Evolutionary conservation across 1,140 invertebrate species (phyloP).

Genomic region (Lethocerus indicus): DNA sequence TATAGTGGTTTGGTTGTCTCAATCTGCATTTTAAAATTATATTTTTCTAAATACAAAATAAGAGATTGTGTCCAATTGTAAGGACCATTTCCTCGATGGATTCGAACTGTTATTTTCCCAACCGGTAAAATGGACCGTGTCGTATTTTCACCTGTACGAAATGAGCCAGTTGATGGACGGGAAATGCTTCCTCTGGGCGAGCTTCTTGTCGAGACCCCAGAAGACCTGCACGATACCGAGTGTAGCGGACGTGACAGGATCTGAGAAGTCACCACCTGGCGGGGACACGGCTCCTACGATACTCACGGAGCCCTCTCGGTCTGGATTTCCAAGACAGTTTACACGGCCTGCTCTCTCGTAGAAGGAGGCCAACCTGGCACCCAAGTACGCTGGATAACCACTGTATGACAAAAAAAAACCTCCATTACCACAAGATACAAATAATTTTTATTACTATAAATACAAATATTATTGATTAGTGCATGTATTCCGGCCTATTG

Average conservation of each 20-base stretch:
- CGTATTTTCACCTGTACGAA: conserved; percentile 68
- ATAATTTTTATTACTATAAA: too few relatives aligned
- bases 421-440: too few relatives aligned
- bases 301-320: conserved; percentile 93
- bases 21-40: too few relatives aligned
- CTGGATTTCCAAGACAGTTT: conserved; percentile 95
- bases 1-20: too few relatives aligned
- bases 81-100: too few relatives aligned
- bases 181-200: conserved; percentile 99
- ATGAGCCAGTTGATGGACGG: conserved; percentile 99
- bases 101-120: too few relatives aligned
- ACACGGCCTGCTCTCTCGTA: conserved; percentile 98
- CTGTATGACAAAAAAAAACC: too few relatives aligned
- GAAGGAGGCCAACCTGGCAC: conserved; percentile 94
- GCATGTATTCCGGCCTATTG: too few relatives aligned
- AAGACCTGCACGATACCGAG: conserved; percentile 99
- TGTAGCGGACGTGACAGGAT: conserved; percentile 98
- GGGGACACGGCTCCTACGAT: conserved; percentile 99
- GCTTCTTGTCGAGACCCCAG: conserved; percentile 99
- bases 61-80: too few relatives aligned
- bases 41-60: too few relatives aligned
- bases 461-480: too few relatives aligned
- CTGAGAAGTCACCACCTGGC: conserved; percentile 99
- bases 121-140: too few relatives aligned
- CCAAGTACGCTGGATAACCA: conserved; percentile 97